Conservation (phyloP, 2,113 vertebrate species). For the Capricornis sumatraensis region DNA sequence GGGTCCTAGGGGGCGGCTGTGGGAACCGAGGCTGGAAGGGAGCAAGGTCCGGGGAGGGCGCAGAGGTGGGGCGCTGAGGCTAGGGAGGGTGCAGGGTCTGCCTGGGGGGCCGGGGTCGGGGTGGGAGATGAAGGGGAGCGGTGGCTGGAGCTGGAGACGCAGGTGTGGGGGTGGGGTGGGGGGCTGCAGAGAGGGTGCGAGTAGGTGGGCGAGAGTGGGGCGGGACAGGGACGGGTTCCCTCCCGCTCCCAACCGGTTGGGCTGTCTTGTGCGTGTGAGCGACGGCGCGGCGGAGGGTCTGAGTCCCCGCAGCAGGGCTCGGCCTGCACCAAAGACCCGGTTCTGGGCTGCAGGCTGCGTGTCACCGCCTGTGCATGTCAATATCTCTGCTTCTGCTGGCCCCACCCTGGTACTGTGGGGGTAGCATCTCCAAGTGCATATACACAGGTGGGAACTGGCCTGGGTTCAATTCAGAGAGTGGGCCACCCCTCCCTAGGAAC, state of each 20-base stretch:
- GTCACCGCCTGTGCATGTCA: neutral
- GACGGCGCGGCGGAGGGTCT: neutral
- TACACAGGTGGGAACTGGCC: neutral
- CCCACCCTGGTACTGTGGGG: neutral
- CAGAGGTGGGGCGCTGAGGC: neutral
- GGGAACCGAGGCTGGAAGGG: too few species aligned
- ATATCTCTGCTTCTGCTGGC: neutral
- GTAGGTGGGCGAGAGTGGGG: neutral
- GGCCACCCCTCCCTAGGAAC: neutral
- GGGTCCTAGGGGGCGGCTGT: neutral
- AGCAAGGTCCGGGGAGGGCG: neutral
- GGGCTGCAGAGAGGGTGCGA: neutral
- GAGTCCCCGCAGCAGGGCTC: neutral
- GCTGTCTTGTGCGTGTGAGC: neutral
- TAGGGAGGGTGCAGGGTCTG: neutral
- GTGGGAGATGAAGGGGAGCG: neutral
- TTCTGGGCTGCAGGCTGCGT: neutral
- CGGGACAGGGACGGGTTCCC: neutral
- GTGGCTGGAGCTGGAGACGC: too few species aligned
- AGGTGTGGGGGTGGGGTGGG: neutral
- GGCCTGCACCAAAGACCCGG: too few species aligned
- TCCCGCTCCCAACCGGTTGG: neutral
- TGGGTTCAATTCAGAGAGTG: neutral
- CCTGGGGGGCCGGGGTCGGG: neutral
- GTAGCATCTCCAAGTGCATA: neutral